Base-by-base conservation (phyloP, 1,140 invertebrate genomes). In the Drosophila arizonae region DNA sequence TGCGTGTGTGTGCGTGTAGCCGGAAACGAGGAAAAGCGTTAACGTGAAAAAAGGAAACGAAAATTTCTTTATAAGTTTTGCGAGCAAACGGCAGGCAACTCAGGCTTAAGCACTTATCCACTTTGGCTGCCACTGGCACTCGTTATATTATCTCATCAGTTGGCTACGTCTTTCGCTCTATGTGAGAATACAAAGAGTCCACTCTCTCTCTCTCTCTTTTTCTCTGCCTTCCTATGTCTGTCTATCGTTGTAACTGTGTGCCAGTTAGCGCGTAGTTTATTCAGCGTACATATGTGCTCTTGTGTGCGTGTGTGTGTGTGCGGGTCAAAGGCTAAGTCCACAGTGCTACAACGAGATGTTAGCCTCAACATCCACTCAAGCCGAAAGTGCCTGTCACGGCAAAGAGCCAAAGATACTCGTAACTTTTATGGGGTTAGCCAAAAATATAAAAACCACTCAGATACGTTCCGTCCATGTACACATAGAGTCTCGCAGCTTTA, bases 61-160 rank as follows among this genome's bases (percentile, higher is more conserved):
- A 87, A 77, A 88, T 79, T 87, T 88, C 79, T 87, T 88, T 87
- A 87, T 84, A 74, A 58, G 39, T 52, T 58, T 70, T 64, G 66
- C 52, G 17, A 24, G 55, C 55, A 66, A 55, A 50, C 60, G 43
- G 68, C 64, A 41, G 56, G 65, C 73, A 88, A 50, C 79, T 88
- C 79, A 84, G 79, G 84, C 84, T 88, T 88, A 88, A 88, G 88
- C 84, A 88, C 84, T 88, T 88, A 88, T 84, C 84, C 84, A 88
- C 79, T 88, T 77, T 82, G 62, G 69, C 63, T 76, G 68, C 55
- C 39, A 65, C 72, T 54, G 76, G 61, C 73, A 86, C 76, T 87
- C 82, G 73, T 87, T 88, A 79, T 87, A 87, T 88, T 87, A 87
- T 87, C 79, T 82, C 82, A 87, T 82, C 82, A 82, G 69, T 72